A percentile compares a stretch with the other conserved stretches of the same genome.
These are phyloP conservation scores for Microcebus murinus DNA, from an alignment of 2,113 vertebrate species.

Conservation along the genomic window DNA sequence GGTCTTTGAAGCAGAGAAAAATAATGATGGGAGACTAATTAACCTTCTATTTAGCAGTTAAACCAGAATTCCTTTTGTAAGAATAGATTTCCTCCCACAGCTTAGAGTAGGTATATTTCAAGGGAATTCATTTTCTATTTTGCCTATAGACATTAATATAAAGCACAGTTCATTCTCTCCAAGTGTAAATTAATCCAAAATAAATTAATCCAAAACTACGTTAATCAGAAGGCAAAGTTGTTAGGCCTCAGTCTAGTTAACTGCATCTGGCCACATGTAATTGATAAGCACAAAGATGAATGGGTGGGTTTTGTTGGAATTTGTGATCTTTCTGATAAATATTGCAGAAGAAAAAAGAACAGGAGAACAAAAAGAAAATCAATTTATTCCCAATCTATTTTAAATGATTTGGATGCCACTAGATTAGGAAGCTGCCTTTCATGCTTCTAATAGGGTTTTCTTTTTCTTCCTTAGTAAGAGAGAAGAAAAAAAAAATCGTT, in stretches of 20 bases:
- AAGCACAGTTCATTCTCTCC: conserved; percentile 71
- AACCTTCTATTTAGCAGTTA: neutral
- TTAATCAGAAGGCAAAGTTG: conserved; percentile 28
- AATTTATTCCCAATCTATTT: conserved; percentile 62
- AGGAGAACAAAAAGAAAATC: conserved; percentile 42
- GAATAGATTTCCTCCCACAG: neutral
- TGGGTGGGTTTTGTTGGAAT: neutral
- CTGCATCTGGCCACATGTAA: conserved; percentile 22
- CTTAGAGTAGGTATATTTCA: conserved; percentile 39
- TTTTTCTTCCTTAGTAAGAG: neutral
- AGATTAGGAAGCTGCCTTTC: conserved; percentile 42
- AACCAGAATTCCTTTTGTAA: neutral
- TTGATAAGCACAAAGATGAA: conserved; percentile 44
- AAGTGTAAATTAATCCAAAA: conserved; percentile 69
- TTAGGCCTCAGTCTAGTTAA: conserved; percentile 66
- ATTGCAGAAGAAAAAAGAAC: neutral
- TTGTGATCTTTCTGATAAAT: conserved; percentile 58
- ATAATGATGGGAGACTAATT: neutral
- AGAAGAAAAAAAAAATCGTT: neutral
- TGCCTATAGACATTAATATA: conserved; percentile 58
- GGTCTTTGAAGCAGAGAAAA: neutral
- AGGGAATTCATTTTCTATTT: conserved; percentile 69
- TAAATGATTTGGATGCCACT: conserved; percentile 19
- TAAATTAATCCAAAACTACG: neutral
- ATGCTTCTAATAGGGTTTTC: neutral